phyloP scores from a whole-genome alignment of 2,888 invertebrate genomes.

The Cataglyphis altisquamis region DNA sequence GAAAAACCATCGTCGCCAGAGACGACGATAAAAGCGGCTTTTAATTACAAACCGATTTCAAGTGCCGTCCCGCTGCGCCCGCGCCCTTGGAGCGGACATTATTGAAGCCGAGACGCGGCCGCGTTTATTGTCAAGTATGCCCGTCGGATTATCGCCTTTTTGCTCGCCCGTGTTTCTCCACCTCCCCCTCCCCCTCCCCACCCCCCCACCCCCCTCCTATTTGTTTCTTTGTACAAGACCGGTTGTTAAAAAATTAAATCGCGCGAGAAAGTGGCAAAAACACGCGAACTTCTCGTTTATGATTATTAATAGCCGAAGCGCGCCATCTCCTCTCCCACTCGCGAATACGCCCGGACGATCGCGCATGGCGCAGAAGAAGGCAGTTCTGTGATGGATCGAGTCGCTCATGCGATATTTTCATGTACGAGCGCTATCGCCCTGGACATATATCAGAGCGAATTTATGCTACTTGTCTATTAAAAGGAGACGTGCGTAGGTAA shows the following conservation, averaged over 20 bases:
- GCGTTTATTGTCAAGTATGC: constrained; percentile 48
- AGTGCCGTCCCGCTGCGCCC: constrained; percentile 31
- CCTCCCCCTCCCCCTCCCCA: too few species aligned
- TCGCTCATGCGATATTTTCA: constrained; percentile 47
- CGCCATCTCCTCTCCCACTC: constrained; percentile 41
- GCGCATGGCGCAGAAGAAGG: constrained; percentile 44
- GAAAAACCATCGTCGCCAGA: constrained; percentile 20
- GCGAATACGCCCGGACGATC: constrained; percentile 31
- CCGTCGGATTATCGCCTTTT: constrained; percentile 29
- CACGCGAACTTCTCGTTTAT: constrained; percentile 56
- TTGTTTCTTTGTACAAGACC: constrained; percentile 2
- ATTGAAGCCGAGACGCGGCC: constrained; percentile 10
- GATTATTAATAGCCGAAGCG: constrained; percentile 56
- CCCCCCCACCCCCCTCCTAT: background rate
- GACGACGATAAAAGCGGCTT: constrained; percentile 39
- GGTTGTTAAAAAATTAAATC: constrained; percentile 50
- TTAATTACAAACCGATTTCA: constrained; percentile 48
- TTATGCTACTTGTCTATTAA: constrained; percentile 45
- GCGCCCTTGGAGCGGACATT: constrained; percentile 40
- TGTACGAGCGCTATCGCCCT: constrained; percentile 41
- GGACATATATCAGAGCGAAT: constrained; percentile 46
- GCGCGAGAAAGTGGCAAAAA: constrained; percentile 48
- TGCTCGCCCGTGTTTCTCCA: background rate
- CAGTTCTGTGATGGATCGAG: constrained; percentile 51
- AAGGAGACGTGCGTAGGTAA: constrained; percentile 33